Percentiles rank a stretch among this genome's conserved stretches.
These are phyloP conservation scores for Meiosimyza decipiens DNA, from an alignment of 2,888 invertebrate genomes.

Conservation along the genomic window DNA sequence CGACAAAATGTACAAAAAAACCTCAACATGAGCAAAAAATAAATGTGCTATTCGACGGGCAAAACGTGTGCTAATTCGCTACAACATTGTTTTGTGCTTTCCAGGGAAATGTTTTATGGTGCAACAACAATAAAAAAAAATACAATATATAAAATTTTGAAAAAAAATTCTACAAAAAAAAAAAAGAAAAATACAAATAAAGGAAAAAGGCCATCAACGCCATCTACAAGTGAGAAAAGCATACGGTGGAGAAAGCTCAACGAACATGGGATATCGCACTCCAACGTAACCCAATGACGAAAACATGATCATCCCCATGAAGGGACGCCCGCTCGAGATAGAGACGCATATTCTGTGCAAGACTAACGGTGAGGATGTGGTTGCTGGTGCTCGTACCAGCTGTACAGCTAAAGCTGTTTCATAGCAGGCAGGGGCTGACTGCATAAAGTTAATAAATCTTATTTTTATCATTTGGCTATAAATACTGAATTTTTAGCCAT, in stretches of 20 bases:
- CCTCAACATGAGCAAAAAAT: background rate
- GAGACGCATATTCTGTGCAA: background rate
- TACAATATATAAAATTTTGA: background rate
- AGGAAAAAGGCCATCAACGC: conserved; percentile 42
- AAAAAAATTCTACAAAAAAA: background rate
- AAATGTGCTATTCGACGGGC: background rate
- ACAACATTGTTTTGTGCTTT: conserved; percentile 1
- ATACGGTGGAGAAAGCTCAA: conserved; percentile 23
- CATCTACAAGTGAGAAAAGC: conserved; percentile 41
- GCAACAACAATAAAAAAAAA: background rate
- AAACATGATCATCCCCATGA: conserved; percentile 18
- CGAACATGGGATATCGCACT: conserved; percentile 2
- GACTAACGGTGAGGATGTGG: conserved; percentile 22
- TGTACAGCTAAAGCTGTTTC: conserved; percentile 1
- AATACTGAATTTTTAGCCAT: conserved; percentile 68
- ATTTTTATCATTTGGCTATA: conserved; percentile 68
- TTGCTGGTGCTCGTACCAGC: conserved; percentile 10
- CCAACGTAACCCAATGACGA: background rate
- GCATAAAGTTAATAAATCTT: conserved; percentile 67
- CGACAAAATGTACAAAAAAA: conserved; percentile 2
- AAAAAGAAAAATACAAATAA: background rate
- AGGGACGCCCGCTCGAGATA: background rate
- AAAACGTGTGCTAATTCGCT: conserved; percentile 24
- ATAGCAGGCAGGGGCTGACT: conserved; percentile 33
- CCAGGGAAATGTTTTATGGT: conserved; percentile 17